phyloP scores from a whole-genome alignment of 2,797 vertebrate genomes.

The Chelidonichthys spinosus region DNA sequence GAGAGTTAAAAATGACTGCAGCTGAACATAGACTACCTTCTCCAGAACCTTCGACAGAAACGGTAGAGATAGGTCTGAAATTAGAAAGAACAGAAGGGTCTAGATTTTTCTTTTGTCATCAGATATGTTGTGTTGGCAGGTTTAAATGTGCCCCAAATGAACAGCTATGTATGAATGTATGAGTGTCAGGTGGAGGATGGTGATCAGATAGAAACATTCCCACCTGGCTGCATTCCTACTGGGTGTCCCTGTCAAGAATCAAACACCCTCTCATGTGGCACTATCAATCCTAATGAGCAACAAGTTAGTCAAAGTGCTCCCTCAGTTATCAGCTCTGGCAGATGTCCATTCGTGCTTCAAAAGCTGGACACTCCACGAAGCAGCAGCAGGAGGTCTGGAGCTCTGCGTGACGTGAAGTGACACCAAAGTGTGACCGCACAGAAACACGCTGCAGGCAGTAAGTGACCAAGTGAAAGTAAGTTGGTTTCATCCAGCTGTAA shows the following conservation, averaged over 20 bases:
- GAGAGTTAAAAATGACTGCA: no score
- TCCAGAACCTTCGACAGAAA: no score
- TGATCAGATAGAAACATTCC: slow-evolving; percentile 42
- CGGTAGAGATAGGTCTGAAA: no score
- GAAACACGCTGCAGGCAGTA: slow-evolving; percentile 21
- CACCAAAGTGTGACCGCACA: slow-evolving; percentile 45
- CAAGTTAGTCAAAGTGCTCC: slow-evolving; percentile 53
- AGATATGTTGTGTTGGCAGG: slow-evolving; percentile 37
- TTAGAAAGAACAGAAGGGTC: no score
- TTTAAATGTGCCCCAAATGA: slow-evolving; percentile 39
- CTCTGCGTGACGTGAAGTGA: no score
- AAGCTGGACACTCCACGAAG: slow-evolving; percentile 13
- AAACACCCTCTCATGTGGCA: slow-evolving; percentile 58
- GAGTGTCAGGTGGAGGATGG: slow-evolving; percentile 58
- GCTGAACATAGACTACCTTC: no score
- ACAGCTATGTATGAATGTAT: slow-evolving; percentile 53
- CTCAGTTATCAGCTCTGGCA: slow-evolving; percentile 39
- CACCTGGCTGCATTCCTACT: slow-evolving; percentile 16
- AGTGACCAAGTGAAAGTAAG: slow-evolving; percentile 6
- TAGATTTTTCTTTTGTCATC: background rate
- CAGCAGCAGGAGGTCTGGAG: slow-evolving; percentile 24
- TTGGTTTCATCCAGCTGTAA: slow-evolving; percentile 12
- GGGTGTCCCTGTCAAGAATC: slow-evolving; percentile 66
- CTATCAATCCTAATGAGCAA: slow-evolving; percentile 46
- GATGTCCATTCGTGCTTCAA: slow-evolving; percentile 30